A percentile compares a stretch with the other conserved stretches of the same genome.
These are phyloP conservation scores for Anoplius nigerrimus DNA, from an alignment of 2,888 invertebrate genomes.

Conservation along the genomic window DNA sequence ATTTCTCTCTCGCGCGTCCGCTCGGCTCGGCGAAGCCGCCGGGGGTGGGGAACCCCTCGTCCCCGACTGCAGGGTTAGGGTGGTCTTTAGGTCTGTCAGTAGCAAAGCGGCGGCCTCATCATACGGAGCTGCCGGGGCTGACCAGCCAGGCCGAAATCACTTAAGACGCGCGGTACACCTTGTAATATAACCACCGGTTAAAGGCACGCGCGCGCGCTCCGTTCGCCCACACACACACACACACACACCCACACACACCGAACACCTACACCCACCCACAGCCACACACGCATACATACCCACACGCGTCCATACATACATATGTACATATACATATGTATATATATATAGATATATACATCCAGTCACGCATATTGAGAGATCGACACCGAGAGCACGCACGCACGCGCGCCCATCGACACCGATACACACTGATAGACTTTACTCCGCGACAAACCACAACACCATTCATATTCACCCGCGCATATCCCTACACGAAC, in stretches of 20 bases:
- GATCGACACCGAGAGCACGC: slow-evolving; percentile 16
- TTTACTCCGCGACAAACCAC: not conserved
- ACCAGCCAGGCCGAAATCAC: slow-evolving; percentile 72
- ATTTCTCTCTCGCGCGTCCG: slow-evolving; percentile 28
- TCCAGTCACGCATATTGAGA: too few species aligned
- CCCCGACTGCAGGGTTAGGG: slow-evolving; percentile 73
- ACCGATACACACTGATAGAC: not conserved
- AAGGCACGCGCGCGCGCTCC: slow-evolving; percentile 61
- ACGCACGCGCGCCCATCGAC: slow-evolving; percentile 36
- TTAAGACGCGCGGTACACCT: slow-evolving; percentile 72
- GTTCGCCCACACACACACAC: slow-evolving; percentile 44
- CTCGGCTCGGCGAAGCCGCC: slow-evolving; percentile 41
- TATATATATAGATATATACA: slow-evolving; percentile 30
- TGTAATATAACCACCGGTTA: slow-evolving; percentile 67
- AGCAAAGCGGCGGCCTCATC: slow-evolving; percentile 75
- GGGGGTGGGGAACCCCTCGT: slow-evolving; percentile 60
- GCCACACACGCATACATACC: slow-evolving; percentile 37
- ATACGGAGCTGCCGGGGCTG: slow-evolving; percentile 74
- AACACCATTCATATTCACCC: slow-evolving; percentile 9
- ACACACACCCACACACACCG: slow-evolving; percentile 36
- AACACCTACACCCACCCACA: slow-evolving; percentile 30
- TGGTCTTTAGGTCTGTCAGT: slow-evolving; percentile 73
- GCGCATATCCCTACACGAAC: slow-evolving; percentile 30
- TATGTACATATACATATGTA: too few species aligned
- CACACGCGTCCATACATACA: slow-evolving; percentile 31